Conservation (phyloP, 2,113 vertebrate genomes). For the Mesoclemmys tuberculata region DNA sequence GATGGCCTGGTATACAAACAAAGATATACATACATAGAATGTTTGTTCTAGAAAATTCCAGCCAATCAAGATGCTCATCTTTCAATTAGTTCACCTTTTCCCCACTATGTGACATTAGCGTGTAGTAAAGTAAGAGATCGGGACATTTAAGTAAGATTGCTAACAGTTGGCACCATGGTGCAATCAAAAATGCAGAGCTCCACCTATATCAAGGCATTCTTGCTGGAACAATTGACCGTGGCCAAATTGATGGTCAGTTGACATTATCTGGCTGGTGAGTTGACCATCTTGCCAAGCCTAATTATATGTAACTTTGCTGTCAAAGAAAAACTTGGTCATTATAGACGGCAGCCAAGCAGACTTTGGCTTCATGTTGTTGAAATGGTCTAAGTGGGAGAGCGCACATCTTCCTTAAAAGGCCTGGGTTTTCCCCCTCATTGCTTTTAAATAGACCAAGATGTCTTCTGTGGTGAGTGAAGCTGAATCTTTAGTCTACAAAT, state of each 20-base stretch:
- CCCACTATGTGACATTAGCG: not conserved
- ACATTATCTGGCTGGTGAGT: not conserved
- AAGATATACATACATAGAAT: not conserved
- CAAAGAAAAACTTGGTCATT: not conserved
- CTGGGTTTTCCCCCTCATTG: not conserved
- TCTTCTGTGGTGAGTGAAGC: not conserved
- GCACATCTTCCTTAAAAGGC: not conserved
- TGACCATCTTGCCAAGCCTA: not conserved
- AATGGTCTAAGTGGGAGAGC: not conserved
- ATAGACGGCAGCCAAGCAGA: not conserved
- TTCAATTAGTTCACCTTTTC: not conserved
- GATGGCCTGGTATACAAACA: not conserved
- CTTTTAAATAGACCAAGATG: not conserved
- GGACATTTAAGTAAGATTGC: not conserved
- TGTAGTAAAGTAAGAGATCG: not conserved
- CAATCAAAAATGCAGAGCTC: not conserved
- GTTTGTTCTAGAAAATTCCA: not conserved
- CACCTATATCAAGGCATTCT: not conserved
- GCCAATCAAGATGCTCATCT: not conserved
- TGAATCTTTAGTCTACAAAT: not conserved
- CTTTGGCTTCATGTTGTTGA: fast-evolving
- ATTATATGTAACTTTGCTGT: not conserved
- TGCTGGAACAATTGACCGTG: not conserved
- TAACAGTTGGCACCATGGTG: not conserved
- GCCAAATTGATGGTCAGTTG: not conserved